These are phyloP conservation scores for Pristionchus maxplancki DNA, from an alignment of 2,888 invertebrate species.

Conservation along the genomic window DNA sequence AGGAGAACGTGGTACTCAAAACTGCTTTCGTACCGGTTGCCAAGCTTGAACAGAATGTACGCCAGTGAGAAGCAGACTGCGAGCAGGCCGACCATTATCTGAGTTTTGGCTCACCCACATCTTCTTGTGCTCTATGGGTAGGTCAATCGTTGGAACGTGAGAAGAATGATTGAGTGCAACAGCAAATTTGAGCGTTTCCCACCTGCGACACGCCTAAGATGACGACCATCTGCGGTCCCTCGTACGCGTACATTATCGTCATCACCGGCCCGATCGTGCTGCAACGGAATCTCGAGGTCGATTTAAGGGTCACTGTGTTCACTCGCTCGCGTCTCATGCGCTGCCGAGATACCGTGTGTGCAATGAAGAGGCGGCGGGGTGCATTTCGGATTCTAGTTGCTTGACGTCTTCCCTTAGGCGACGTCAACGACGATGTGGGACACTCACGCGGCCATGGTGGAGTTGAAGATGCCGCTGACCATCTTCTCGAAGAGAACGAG, in stretches of 20 bases:
- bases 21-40: background rate
- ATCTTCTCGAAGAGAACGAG: conserved; percentile 24
- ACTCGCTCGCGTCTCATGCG: too few relatives aligned
- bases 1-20: background rate
- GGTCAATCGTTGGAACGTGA: too few relatives aligned
- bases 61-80: background rate
- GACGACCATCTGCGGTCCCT: background rate
- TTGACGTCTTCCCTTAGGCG: too few relatives aligned
- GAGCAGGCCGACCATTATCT: background rate
- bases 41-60: background rate
- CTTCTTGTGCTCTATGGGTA: too few relatives aligned
- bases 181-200: background rate
- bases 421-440: too few relatives aligned
- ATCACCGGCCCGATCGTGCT: background rate
- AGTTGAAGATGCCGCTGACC: background rate
- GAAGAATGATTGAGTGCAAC: background rate
- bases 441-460: background rate
- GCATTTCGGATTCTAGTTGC: too few relatives aligned
- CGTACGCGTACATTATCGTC: background rate
- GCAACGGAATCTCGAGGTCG: too few relatives aligned
- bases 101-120: too few relatives aligned
- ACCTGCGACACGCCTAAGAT: background rate
- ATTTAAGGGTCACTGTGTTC: too few relatives aligned
- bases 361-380: too few relatives aligned
- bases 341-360: too few relatives aligned